Base-by-base conservation (phyloP, 2,113 vertebrate genomes). In the Taurulus bubalis region DNA sequence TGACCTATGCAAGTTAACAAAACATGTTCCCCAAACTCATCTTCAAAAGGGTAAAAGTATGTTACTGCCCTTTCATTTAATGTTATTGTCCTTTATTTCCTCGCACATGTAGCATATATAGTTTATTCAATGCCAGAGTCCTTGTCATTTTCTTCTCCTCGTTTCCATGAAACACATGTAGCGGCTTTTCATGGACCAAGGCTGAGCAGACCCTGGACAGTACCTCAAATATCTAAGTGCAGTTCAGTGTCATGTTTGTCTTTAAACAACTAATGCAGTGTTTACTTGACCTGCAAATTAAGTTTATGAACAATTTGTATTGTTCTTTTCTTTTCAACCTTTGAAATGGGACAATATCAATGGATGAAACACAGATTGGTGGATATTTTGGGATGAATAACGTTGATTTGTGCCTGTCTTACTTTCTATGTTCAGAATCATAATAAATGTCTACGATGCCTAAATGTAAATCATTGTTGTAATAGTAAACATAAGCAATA, bases 1-100 rank as follows among this genome's bases (percentile, higher is more conserved):
- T 83, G 69, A 87, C 77, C 77, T 67, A 30, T 74, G 12, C 56
- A 51, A 58, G 77, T 70, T 63, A 49, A 72, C 60, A 79, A 53
- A 76, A 56, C 45, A 71, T 28, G 60, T 38, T 63, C 20, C 34
- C 12, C n/a, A 65, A 66, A 51, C 8, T 45, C 4, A 62, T 9
- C 24, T 70, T 9, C 12, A 59, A 82, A 84, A 60, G 32, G 71
- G 4, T 47, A 78, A 66, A 71, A 47, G 2, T 8, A 64, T 67
- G 71, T 79, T 24, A 24, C 34, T 62, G 56, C 59, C 68, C 4
- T 45, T 58, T 66, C 12, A 24, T 11, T 36, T 55, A 16, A 60
- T 32, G 55, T 36, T 8, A 11, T 49, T 56, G 18, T 36, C 49
- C 6, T 56, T 64, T 60, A 32, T 34, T 60, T 0, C 7, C 10